These are phyloP conservation scores for Melanostigma gelatinosum DNA, from an alignment of 2,113 vertebrate species.

Conservation along the genomic window DNA sequence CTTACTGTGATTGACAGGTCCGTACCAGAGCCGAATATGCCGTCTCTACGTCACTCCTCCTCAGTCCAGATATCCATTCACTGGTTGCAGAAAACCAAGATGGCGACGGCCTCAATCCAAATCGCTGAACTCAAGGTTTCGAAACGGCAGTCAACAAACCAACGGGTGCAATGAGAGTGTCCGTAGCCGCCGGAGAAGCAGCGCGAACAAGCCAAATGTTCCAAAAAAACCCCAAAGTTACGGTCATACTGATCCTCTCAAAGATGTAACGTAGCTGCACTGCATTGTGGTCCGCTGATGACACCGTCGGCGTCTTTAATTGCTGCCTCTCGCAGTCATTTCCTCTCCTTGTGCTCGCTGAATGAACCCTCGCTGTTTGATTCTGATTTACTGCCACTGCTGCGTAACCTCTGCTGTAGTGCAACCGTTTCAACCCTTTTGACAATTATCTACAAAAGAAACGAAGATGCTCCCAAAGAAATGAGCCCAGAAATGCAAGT, in stretches of 20 bases:
- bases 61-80: no score
- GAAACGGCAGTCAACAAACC: no score
- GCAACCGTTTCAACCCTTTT: no score
- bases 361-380: not conserved
- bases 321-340: not conserved
- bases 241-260: not conserved
- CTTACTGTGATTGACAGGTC: no score
- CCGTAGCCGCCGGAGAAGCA: not conserved
- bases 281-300: not conserved
- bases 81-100: no score
- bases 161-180: not conserved
- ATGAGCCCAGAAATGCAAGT: not conserved
- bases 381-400: not conserved
- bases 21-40: no score
- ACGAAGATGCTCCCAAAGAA: not conserved
- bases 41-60: no score
- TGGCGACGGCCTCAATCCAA: no score
- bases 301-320: no score
- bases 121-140: no score
- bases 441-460: not conserved
- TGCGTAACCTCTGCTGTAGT: not conserved
- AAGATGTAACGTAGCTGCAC: not conserved
- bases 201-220: not conserved
- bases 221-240: no score
- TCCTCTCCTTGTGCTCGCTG: not conserved